Base-by-base conservation (phyloP, 2,797 vertebrate genomes). In the Phoebastria nigripes region DNA sequence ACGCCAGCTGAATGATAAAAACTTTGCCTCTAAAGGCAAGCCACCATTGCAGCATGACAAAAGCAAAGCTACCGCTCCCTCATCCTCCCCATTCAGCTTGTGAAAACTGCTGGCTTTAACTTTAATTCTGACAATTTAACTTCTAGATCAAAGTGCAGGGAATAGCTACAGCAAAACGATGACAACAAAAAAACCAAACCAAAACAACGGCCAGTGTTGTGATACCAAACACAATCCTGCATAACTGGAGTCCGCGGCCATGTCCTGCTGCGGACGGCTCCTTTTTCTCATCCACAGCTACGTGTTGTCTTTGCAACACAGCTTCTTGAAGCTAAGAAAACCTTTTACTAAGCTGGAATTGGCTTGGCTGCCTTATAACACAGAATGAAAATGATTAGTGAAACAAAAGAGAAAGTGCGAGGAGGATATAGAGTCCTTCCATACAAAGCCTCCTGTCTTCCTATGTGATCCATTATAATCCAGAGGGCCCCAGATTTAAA, bases 161-260 rank as follows among this genome's bases (percentile, higher is more conserved):
- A 82, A 56, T 24, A 87, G 47, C 59, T 72, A 39, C 71, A 91
- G 81, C 55, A 80, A 66, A 94, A 73, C 1, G 21, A 35, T 3
- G 3, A 11, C 62, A 76, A 65, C 31, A 87, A 29, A 93, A 91
- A 55, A 2, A 7, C 16, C 21, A 61, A 90, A 33, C 52, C n/a
- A n/a, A 74, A 92, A 69, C 90, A 90, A 42, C 0, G 0, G 49
- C 24, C 4, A 1, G 6, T 82, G 63, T 55, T 92, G 41, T 92
- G 94, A 84, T 80, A 91, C 49, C 25, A 67, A 93, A 81, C 65
- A 65, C 61, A 69, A 4, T 15, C 52, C 49, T 25, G 52, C 0
- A 1, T 85, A 82, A 91, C 61, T 0, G 0, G 47, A 70, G 24
- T 52, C 47, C 0, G 2, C 0, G 18, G 63, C 35, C 0, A 0